Evolutionary conservation across 2,797 vertebrate species (phyloP).

Genomic region (Lindbergichthys nudifrons): DNA sequence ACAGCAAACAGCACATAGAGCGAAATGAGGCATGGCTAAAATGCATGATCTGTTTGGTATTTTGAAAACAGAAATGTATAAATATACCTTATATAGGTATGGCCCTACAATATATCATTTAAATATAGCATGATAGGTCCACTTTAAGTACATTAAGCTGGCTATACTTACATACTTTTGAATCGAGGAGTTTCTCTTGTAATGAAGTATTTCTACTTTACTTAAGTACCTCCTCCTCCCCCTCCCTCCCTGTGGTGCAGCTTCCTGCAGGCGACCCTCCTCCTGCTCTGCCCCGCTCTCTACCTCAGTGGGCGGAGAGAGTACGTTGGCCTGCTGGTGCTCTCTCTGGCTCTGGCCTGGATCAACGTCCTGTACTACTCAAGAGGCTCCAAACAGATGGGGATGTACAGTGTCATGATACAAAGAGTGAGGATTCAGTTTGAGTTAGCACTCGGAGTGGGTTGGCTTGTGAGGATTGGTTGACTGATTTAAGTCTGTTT

Average conservation of each 20-base stretch:
- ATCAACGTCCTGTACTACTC: constrained; percentile 90
- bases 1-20: no score
- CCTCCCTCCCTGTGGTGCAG: constrained; percentile 67
- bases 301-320: constrained; percentile 73
- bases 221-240: no score
- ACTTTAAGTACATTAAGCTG: no score
- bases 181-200: no score
- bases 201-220: no score
- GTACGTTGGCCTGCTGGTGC: constrained; percentile 85
- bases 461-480: neutral
- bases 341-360: constrained; percentile 91
- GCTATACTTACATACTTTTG: no score
- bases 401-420: constrained; percentile 94
- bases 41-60: no score
- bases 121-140: no score
- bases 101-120: no score
- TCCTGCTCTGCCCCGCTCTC: constrained; percentile 79
- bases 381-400: constrained; percentile 88
- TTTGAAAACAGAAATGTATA: no score
- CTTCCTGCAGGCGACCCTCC: constrained; percentile 86
- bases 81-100: no score
- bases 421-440: constrained; percentile 85
- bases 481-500: constrained; percentile 2
- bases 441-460: neutral
- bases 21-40: no score